phyloP scores from a whole-genome alignment of 2,888 invertebrate genomes.

The Tetranychus truncatus region DNA sequence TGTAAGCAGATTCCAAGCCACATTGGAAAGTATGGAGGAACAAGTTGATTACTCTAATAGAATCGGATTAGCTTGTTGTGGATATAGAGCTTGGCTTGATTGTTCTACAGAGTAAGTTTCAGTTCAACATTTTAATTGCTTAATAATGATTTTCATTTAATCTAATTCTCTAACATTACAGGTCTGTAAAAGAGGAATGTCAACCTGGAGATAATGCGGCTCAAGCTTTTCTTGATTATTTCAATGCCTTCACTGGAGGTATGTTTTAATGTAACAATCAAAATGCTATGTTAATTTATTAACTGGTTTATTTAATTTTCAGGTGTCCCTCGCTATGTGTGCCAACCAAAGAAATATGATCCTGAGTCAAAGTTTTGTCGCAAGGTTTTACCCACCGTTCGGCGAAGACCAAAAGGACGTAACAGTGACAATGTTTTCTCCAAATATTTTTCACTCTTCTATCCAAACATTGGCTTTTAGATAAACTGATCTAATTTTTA shows the following conservation, averaged over 20 bases:
- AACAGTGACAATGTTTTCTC: constrained; percentile 6
- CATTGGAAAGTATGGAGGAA: not conserved
- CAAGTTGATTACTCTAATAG: not conserved
- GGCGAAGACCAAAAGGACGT: not conserved
- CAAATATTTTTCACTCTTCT: constrained; percentile 12
- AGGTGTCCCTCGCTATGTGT: constrained; percentile 7
- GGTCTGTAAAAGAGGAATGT: not conserved
- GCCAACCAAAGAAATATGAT: constrained; percentile 5
- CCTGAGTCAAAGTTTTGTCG: constrained; percentile 1
- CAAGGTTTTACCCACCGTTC: constrained; percentile 4
- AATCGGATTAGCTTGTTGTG: constrained; percentile 1
- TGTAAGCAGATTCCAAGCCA: constrained; percentile 6
- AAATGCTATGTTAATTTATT: not conserved
- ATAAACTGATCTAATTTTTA: not conserved
- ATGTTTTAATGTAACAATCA: not conserved
- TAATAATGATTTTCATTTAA: not conserved
- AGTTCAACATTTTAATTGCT: not conserved
- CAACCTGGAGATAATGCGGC: not conserved
- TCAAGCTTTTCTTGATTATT: not conserved
- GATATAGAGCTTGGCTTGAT: not conserved
- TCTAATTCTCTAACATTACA: not conserved
- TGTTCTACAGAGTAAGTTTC: not conserved
- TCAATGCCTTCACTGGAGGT: constrained; percentile 9
- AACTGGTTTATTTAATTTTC: not conserved
- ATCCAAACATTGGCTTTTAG: constrained; percentile 10